Evolutionary conservation across 2,113 vertebrate species (phyloP), one percentile per base, ranked within the genome.

Genomic region (Speoplatyrhinus poulsoni): DNA sequence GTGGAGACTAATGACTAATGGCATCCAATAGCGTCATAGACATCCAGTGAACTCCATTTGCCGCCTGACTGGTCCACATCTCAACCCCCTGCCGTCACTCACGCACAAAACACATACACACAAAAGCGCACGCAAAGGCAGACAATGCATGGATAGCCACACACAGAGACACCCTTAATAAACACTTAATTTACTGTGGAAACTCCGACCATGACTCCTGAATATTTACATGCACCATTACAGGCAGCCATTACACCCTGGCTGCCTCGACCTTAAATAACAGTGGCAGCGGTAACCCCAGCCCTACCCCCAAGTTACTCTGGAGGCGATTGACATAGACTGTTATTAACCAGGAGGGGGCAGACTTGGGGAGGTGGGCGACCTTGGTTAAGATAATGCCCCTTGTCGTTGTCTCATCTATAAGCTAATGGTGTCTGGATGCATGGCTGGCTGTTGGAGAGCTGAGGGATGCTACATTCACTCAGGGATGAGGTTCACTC

Each of bases 371-470:
- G 85, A 86, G 85, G 83, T 86, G 83, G 80, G 75, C 81, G 81
- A 80, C 80, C 78, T 88, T 70, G 33, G 68, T 77, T 79, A 86
- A 82, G 75, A 69, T 85, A 85, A 84, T 86, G 86, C 61, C 74
- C 46, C 72, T 64, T 19, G 46, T 82, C 65, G 65, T 82, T 74
- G 81, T 65, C 80, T 88, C 82, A 87, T 89, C 81, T 85, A 79
- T 67, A 48, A 64, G 74, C 73, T 88, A 89, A 90, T 87, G 83
- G 73, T 74, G 77, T 85, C 81, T 75, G 70, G 58, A 82, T 69
- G 36, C 0, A 5, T 41, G 79, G 74, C 69, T 62, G 65, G 66
- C 77, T 65, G 75, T 68, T 3, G 60, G 13, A 9, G 65, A 72
- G 52, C 3, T 36, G 58, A 53, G 67, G 71, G 61, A 60, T 41